Evolutionary conservation across 2,797 vertebrate species (phyloP).

Genomic region (Onychomys arenicola): DNA sequence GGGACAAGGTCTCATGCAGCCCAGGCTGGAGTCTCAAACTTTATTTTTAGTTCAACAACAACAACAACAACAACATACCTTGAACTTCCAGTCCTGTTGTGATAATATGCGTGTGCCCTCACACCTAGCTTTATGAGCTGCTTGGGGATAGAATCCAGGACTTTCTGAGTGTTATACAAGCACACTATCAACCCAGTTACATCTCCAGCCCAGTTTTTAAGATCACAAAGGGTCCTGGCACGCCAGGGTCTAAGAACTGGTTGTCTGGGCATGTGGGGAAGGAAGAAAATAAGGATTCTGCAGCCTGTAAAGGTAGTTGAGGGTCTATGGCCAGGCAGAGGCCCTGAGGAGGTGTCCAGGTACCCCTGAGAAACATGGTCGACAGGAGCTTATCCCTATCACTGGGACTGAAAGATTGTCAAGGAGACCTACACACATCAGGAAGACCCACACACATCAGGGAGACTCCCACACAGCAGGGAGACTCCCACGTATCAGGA

Average conservation of each 20-base stretch:
- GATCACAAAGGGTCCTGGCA: neutral
- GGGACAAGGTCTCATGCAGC: neutral
- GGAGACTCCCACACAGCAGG: neutral
- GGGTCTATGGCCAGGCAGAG: neutral
- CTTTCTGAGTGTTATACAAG: neutral
- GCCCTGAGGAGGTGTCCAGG: neutral
- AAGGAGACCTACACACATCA: neutral
- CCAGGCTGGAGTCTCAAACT: neutral
- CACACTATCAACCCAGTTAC: neutral
- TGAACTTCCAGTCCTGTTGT: neutral
- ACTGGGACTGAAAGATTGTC: neutral
- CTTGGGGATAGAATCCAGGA: neutral
- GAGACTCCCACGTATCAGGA: neutral
- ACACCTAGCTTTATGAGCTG: neutral
- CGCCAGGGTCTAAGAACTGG: neutral
- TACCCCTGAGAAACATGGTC: neutral
- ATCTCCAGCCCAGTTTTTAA: neutral
- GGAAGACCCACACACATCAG: neutral
- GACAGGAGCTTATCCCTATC: neutral
- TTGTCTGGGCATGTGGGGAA: neutral
- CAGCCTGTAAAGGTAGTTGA: neutral
- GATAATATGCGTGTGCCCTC: fast-evolving
- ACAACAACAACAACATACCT: neutral
- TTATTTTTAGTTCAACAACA: neutral
- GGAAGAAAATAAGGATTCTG: neutral